Base-by-base conservation (phyloP, 2,797 vertebrate genomes). In the Enteromius thamalakanensis region DNA sequence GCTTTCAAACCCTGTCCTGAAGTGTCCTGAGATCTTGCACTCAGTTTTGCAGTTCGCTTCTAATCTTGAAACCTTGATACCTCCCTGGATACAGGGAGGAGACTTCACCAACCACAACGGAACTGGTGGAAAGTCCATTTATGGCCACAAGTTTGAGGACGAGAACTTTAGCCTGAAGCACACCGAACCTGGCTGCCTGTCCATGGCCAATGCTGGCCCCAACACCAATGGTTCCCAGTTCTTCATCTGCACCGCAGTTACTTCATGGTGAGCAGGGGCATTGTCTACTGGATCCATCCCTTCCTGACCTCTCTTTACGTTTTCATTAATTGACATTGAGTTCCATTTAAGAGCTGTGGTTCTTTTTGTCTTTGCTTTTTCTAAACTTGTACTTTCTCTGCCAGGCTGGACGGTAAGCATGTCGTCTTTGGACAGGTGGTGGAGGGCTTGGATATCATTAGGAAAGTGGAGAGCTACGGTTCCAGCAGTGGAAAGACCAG, bases 81-180 rank as follows among this genome's bases (percentile, higher is more conserved):
- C n/a, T n/a, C n/a, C n/a, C n/a, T 53, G 19, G n/a, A 6, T 8
- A 0, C 88, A 99, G 97, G 97, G 97, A 1, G 97, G 97, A 0
- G 97, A 99, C 90, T 98, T 99, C 88, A 99, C 97, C 0, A 94
- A 97, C 76, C 95, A 98, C 90, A 94, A 99, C 0, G 97, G 97
- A 92, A 99, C 97, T 1, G 97, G 97, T 0, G 97, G 97, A n/a
- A 97, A 95, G 90, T 98, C 97, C 15, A 98, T 98, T 91, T 99
- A 98, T 0, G 97, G 97, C 4, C 86, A 92, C 88, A 98, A 98
- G 87, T 99, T 99, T 21, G 91, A 91, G 0, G 97, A 98, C 26
- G 97, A 99, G 93, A 98, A 99, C 93, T 99, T 99, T 91, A 49
- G 1, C 49, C 94, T 97, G 94, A 95, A 92, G 85, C 97, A 99